Base-by-base conservation (phyloP, 1,140 invertebrate species). In the Drosophila kepulauana region DNA sequence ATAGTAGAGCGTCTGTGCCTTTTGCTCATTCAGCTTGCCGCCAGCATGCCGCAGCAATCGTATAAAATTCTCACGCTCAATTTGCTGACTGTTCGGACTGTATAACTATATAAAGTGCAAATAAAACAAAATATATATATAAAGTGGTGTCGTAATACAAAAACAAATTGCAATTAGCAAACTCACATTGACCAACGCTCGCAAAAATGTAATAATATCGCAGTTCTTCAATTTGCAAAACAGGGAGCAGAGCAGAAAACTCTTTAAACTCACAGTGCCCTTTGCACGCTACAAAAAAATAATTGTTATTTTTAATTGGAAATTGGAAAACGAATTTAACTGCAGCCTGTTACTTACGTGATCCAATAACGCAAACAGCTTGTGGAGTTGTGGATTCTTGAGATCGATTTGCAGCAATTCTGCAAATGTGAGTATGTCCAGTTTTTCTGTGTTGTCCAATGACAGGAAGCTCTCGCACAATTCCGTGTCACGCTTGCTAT, bases 211-310 rank as follows among this genome's bases (percentile, higher is more conserved):
- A 46, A 92, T 59, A n/a, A 91, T 78, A n/a, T 91, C 73, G 15
- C 62, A 61, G 54, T 89, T 91, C 56, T 86, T 89, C 8, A 78
- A 52, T 59, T 92, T 91, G 52, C 87, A 90, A 57, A 92, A 92
- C 38, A 85, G 56, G 5, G 85, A 88, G 35, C 91, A 91, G 15
- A 92, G 69, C 33, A 92, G 56, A 65, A 89, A 92, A 63, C 85
- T 92, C 48, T 90, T 91, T 13, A 92, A 73, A 58, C 74, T 82
- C 25, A 92, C 77, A 49, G 81, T 79, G 49, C 89, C 89, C 25
- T 33, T 56, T 10, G 71, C 65, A 8, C 81, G 76, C 91, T 92
- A 57, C 5, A 52, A 13, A 10, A 52, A 54, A 64, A 45, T 11
- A 48, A 54, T 13, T 8, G 0, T 33, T 38, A 46, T 58, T 25